A percentile compares a stretch with the other conserved stretches of the same genome.
Conservation (phyloP, 2,797 vertebrate species). For the Xyrichtys novacula region DNA sequence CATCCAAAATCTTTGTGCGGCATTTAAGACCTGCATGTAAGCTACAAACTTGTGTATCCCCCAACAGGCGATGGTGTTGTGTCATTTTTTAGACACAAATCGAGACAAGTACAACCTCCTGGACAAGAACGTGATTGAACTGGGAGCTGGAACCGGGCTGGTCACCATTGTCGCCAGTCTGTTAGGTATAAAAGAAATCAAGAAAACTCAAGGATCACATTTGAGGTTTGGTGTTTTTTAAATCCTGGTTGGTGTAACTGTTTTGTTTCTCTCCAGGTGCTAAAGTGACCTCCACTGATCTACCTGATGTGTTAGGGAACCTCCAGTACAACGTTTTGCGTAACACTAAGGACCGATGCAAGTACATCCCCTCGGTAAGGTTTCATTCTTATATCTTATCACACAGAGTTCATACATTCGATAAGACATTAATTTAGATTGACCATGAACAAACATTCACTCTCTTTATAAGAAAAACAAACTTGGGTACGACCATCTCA, state of each 20-base stretch:
- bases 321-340: conserved; percentile 89
- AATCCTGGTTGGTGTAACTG: not conserved
- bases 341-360: conserved; percentile 91
- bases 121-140: conserved; percentile 95
- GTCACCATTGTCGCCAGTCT: conserved; percentile 93
- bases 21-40: not conserved
- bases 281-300: conserved; percentile 92
- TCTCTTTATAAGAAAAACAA: too few species aligned
- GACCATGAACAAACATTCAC: too few species aligned
- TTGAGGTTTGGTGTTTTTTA: not conserved
- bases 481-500: too few species aligned
- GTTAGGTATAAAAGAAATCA: conserved; percentile 83
- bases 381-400: conserved; percentile 1
- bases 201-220: not conserved
- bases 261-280: conserved; percentile 78
- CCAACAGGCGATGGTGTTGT: conserved; percentile 92
- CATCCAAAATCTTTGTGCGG: not conserved
- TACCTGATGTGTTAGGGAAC: conserved; percentile 93
- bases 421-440: too few species aligned
- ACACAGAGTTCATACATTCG: too few species aligned
- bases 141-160: conserved; percentile 96
- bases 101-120: conserved; percentile 85
- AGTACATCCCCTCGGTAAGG: conserved; percentile 84
- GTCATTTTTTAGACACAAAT: conserved; percentile 94
- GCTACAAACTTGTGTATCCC: not conserved